Conservation (phyloP, 1,140 invertebrate species). For the Anoplolepis gracilipes region DNA sequence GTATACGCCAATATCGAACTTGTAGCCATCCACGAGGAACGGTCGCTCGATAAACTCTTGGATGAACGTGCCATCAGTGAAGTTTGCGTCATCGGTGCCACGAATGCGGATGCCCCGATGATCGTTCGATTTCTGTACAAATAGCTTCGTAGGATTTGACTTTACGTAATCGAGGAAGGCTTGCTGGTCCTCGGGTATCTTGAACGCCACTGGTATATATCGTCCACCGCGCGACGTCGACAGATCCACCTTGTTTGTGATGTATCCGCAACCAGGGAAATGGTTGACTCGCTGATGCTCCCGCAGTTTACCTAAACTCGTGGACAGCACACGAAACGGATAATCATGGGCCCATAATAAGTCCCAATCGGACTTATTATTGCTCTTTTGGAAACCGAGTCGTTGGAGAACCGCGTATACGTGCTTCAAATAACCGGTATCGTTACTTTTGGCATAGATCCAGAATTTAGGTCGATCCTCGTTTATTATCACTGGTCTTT, state of each 20-base stretch:
- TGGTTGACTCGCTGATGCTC: slow-evolving; percentile 95
- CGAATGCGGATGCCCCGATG: slow-evolving; percentile 95
- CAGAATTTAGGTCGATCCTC: slow-evolving; percentile 83
- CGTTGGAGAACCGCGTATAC: slow-evolving; percentile 91
- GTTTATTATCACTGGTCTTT: slow-evolving; percentile 48
- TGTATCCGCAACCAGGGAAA: slow-evolving; percentile 97
- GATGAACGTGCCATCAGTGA: slow-evolving; percentile 93
- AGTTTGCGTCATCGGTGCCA: slow-evolving; percentile 90
- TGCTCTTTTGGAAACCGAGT: slow-evolving; percentile 90
- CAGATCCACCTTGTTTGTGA: slow-evolving; percentile 97
- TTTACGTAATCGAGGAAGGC: slow-evolving; percentile 90
- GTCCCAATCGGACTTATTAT: slow-evolving; percentile 91
- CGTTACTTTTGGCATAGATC: slow-evolving; percentile 86
- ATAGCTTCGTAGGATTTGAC: slow-evolving; percentile 90
- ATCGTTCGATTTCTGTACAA: slow-evolving; percentile 97
- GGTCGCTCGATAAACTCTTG: slow-evolving; percentile 96
- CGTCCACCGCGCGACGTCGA: slow-evolving; percentile 90
- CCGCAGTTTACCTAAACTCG: slow-evolving; percentile 88
- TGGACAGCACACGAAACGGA: slow-evolving; percentile 90
- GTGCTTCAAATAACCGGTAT: slow-evolving; percentile 91
- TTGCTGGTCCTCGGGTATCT: slow-evolving; percentile 92
- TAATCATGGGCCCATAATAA: slow-evolving; percentile 98
- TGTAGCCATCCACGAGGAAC: slow-evolving; percentile 93
- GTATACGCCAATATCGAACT: slow-evolving; percentile 99
- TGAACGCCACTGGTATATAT: slow-evolving; percentile 95